Conservation (phyloP, 2,888 invertebrate species). For the Ethmia dodecea region DNA sequence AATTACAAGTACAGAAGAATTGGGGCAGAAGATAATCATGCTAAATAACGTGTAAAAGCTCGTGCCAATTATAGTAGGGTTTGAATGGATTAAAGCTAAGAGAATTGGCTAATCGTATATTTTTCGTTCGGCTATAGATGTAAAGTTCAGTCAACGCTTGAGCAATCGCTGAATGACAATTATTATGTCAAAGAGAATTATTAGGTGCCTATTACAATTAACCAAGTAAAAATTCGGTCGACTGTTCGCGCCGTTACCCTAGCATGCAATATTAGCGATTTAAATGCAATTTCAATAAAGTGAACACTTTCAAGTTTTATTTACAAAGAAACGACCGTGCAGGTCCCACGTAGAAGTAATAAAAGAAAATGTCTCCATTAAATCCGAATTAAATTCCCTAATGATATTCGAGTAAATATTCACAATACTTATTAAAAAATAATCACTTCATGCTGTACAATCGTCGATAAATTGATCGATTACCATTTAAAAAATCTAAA, state of each 20-base stretch:
- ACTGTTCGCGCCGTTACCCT: conserved; percentile 40
- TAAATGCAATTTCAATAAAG: conserved; percentile 70
- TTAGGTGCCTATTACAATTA: conserved; percentile 18
- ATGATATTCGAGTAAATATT: conserved; percentile 74
- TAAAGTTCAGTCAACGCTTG: conserved; percentile 59
- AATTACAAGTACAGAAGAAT: conserved; percentile 51
- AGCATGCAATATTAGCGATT: conserved; percentile 68
- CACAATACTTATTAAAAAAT: conserved; percentile 59
- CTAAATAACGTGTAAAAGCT: conserved; percentile 37
- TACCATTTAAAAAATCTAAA: conserved; percentile 46
- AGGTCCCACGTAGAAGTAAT: conserved; percentile 40
- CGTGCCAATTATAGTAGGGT: conserved; percentile 21
- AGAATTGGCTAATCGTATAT: conserved; percentile 18
- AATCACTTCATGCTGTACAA: conserved; percentile 53
- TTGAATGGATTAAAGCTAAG: conserved; percentile 27
- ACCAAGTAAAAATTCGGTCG: conserved; percentile 22
- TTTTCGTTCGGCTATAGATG: conserved; percentile 28
- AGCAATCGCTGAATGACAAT: conserved; percentile 57
- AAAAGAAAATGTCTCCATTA: conserved; percentile 45
- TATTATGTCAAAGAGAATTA: conserved; percentile 23
- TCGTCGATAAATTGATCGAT: conserved; percentile 45
- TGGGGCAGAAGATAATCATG: conserved; percentile 44
- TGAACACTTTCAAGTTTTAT: conserved; percentile 71
- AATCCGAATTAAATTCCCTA: conserved; percentile 56
- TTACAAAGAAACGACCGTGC: conserved; percentile 52